These are phyloP conservation scores for Nemurella pictetii DNA, from an alignment of 2,888 invertebrate genomes.

Conservation along the genomic window DNA sequence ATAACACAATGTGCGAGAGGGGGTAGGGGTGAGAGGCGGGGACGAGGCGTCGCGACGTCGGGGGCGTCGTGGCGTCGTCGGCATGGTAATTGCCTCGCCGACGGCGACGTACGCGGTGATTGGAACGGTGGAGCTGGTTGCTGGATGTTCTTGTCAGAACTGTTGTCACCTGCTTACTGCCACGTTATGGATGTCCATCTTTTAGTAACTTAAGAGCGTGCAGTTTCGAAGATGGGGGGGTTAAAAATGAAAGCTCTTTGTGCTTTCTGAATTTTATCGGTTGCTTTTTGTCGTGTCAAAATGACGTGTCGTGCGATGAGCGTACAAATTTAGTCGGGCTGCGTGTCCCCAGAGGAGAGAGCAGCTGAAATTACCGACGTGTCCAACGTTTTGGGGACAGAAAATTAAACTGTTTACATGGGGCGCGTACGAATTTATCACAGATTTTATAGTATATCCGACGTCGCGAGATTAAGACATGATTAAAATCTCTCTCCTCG, in stretches of 20 bases:
- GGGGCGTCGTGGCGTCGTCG: background rate
- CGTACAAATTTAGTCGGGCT: background rate
- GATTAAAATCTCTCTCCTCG: background rate
- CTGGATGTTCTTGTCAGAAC: too few species aligned
- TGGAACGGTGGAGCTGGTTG: background rate
- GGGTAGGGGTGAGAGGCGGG: background rate
- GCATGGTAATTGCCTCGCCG: constrained; percentile 3
- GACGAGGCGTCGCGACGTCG: background rate
- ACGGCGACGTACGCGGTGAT: background rate
- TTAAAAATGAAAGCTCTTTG: background rate
- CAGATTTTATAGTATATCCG: background rate
- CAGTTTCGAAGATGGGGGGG: background rate
- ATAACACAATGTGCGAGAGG: background rate
- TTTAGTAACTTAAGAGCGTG: background rate
- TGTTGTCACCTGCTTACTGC: background rate
- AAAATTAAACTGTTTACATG: background rate
- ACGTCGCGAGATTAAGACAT: background rate
- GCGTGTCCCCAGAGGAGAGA: background rate
- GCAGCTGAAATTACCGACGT: background rate
- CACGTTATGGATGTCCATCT: background rate
- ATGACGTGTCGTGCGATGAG: background rate
- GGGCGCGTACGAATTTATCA: background rate
- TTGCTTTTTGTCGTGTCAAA: background rate
- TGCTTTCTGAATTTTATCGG: background rate
- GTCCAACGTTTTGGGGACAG: background rate